phyloP scores from a whole-genome alignment of 1,140 invertebrate species.

The Portunus trituberculatus region DNA sequence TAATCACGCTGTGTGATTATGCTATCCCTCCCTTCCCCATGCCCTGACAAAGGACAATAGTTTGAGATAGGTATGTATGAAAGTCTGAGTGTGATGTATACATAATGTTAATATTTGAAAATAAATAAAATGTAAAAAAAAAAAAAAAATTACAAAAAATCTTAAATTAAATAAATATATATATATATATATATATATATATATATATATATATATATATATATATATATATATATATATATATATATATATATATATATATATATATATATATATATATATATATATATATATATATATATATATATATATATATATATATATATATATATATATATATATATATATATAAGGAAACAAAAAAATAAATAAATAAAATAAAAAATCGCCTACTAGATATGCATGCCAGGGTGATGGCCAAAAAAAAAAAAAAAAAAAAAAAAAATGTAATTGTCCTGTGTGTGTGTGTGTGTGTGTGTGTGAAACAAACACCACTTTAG shows the following conservation, averaged over 20 bases:
- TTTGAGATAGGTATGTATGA: too few species aligned
- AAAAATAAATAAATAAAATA: neutral
- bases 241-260: neutral
- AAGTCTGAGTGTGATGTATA: too few species aligned
- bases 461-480: neutral
- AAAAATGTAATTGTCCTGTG: neutral
- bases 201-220: constrained; percentile 32
- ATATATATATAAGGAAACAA: neutral
- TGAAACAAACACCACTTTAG: neutral
- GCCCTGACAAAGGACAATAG: too few species aligned
- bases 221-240: constrained; percentile 43
- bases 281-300: constrained; percentile 46
- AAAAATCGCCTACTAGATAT: constrained; percentile 18
- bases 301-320: neutral
- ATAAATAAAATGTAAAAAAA: too few species aligned
- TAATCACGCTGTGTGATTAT: too few species aligned
- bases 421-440: neutral
- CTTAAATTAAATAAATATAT: neutral
- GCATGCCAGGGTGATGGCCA: neutral
- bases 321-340: constrained; percentile 34
- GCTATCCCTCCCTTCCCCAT: too few species aligned
- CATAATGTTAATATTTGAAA: too few species aligned
- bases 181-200: constrained; percentile 42
- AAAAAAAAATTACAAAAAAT: neutral
- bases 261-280: neutral